A percentile compares a stretch with the other conserved stretches of the same genome.
These are phyloP conservation scores for Ageneiosus marmoratus DNA, from an alignment of 2,113 vertebrate genomes.

Conservation along the genomic window DNA sequence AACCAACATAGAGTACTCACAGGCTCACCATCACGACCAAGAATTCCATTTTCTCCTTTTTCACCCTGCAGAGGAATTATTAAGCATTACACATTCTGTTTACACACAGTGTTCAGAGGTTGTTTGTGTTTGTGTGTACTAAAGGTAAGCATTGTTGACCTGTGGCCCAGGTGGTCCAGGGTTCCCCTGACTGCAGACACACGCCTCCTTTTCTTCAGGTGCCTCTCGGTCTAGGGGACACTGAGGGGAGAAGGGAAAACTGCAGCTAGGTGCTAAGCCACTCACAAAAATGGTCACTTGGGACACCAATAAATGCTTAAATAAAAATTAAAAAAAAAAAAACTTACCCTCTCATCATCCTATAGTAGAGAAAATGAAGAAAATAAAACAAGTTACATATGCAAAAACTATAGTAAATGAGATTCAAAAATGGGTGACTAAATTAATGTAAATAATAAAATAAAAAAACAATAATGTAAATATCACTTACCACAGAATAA, in stretches of 20 bases:
- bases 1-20: slow-evolving; percentile 64
- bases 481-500: slow-evolving; percentile 73
- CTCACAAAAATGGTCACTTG: neutral
- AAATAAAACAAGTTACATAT: neutral
- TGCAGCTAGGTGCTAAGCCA: neutral
- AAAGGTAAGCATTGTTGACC: slow-evolving; percentile 19
- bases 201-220: slow-evolving; percentile 52
- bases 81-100: neutral
- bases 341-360: slow-evolving; percentile 79
- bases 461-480: too few relatives aligned
- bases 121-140: neutral
- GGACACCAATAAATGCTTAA: neutral
- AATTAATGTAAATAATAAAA: neutral
- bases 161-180: slow-evolving; percentile 61
- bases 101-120: neutral
- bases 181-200: slow-evolving; percentile 62
- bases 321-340: too few relatives aligned
- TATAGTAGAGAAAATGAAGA: slow-evolving; percentile 45
- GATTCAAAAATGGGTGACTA: neutral
- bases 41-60: slow-evolving; percentile 65
- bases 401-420: neutral
- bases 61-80: slow-evolving; percentile 64
- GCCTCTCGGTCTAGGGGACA: slow-evolving; percentile 71
- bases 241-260: slow-evolving; percentile 52
- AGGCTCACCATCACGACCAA: slow-evolving; percentile 70